phyloP scores from a whole-genome alignment of 1,140 invertebrate species.

The Drosophila littoralis region DNA sequence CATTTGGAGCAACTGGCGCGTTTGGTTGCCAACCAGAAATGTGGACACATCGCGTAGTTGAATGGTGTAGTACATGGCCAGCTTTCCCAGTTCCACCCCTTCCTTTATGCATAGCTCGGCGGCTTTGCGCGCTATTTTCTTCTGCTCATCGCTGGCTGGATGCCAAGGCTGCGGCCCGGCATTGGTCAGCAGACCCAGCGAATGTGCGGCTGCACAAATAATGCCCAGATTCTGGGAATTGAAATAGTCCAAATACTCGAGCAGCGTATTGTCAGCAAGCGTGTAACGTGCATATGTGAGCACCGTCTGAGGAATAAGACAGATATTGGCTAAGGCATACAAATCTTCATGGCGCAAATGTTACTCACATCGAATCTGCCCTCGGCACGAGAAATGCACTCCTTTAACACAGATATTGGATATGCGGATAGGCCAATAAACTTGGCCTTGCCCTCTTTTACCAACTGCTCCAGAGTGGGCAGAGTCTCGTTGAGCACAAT shows the following conservation, averaged over 20 bases:
- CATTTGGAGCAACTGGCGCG: conserved; percentile 86
- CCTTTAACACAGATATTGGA: conserved; percentile 90
- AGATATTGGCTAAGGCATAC: not conserved
- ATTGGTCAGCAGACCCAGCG: conserved; percentile 93
- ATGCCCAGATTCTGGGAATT: conserved; percentile 90
- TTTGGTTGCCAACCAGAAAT: conserved; percentile 90
- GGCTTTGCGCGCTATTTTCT: conserved; percentile 87
- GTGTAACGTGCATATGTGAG: conserved; percentile 92
- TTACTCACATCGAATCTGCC: conserved; percentile 71
- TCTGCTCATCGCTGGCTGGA: conserved; percentile 89
- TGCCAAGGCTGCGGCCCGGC: conserved; percentile 93
- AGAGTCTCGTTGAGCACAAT: conserved; percentile 94
- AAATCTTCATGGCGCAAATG: no score
- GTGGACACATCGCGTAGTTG: conserved; percentile 86
- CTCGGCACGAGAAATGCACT: conserved; percentile 87
- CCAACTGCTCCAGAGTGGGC: conserved; percentile 90
- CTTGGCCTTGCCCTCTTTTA: conserved; percentile 90
- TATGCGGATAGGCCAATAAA: conserved; percentile 96
- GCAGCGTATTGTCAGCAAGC: conserved; percentile 91
- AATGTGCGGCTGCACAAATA: conserved; percentile 92
- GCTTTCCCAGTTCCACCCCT: conserved; percentile 88
- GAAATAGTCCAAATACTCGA: conserved; percentile 90
- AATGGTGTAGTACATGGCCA: conserved; percentile 89
- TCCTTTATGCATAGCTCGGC: conserved; percentile 88
- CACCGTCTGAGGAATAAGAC: conserved; percentile 87